Conservation (phyloP, 2,113 vertebrate species). For the Boulengeromyrus knoepffleri region DNA sequence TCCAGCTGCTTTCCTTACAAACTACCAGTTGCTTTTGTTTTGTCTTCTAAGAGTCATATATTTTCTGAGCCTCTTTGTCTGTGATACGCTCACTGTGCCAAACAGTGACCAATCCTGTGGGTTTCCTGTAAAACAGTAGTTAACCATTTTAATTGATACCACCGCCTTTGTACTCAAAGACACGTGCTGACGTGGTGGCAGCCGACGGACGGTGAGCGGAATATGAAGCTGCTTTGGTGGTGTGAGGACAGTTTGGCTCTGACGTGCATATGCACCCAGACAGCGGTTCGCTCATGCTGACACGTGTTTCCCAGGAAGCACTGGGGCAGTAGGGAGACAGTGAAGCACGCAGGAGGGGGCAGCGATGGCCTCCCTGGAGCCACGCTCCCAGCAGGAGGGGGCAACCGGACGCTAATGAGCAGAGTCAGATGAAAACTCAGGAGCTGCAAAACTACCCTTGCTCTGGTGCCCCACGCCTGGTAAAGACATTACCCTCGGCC, state of each 20-base stretch:
- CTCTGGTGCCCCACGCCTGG: constrained; percentile 46
- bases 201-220: neutral
- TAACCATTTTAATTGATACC: neutral
- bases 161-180: neutral
- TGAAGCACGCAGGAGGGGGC: neutral
- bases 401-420: constrained; percentile 26
- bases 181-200: neutral
- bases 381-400: constrained; percentile 9
- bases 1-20: neutral
- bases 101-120: neutral
- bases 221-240: neutral
- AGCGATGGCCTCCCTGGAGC: neutral
- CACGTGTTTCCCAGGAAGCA: neutral
- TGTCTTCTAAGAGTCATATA: neutral
- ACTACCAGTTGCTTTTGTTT: neutral
- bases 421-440: constrained; percentile 41
- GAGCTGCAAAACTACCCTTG: constrained; percentile 54
- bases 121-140: neutral
- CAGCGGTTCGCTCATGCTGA: neutral
- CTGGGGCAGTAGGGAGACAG: neutral
- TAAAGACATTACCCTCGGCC: constrained; percentile 64
- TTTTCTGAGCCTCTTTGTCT: neutral
- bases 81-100: neutral
- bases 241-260: neutral
- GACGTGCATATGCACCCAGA: neutral